Evolutionary conservation across 2,888 invertebrate species (phyloP).

Genomic region (Platycheirus rosarum): DNA sequence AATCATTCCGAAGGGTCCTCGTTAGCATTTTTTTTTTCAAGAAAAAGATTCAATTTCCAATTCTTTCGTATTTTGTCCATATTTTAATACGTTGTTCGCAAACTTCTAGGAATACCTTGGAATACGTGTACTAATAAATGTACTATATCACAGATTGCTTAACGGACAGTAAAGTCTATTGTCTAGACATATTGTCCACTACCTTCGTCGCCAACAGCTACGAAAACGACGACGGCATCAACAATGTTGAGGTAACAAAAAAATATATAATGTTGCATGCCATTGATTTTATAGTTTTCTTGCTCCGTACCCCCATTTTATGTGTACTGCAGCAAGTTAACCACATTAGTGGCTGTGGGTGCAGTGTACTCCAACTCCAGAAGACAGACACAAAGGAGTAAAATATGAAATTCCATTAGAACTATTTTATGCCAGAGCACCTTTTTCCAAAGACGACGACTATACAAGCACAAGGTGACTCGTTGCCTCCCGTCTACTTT

Average conservation of each 20-base stretch:
- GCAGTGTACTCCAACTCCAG: constrained; percentile 8
- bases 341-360: constrained; percentile 58
- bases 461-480: constrained; percentile 13
- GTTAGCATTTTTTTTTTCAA: no score
- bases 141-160: constrained; percentile 37
- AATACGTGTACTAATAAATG: neutral
- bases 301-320: constrained; percentile 27
- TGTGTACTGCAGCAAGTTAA: constrained; percentile 48
- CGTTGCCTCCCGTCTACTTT: constrained; percentile 21
- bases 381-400: constrained; percentile 52
- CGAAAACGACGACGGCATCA: constrained; percentile 13
- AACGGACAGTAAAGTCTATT: constrained; percentile 51
- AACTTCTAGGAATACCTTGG: constrained; percentile 8
- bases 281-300: constrained; percentile 60
- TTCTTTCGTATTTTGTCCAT: neutral
- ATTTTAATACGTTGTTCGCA: neutral
- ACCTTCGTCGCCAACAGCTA: constrained; percentile 21
- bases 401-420: constrained; percentile 73
- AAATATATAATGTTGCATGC: constrained; percentile 61
- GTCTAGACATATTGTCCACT: constrained; percentile 69
- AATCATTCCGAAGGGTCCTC: no score
- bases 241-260: constrained; percentile 29
- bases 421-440: constrained; percentile 69
- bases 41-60: no score
- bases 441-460: constrained; percentile 42